These are phyloP conservation scores for Lasioglossum vierecki DNA, from an alignment of 2,888 invertebrate species.

Conservation along the genomic window DNA sequence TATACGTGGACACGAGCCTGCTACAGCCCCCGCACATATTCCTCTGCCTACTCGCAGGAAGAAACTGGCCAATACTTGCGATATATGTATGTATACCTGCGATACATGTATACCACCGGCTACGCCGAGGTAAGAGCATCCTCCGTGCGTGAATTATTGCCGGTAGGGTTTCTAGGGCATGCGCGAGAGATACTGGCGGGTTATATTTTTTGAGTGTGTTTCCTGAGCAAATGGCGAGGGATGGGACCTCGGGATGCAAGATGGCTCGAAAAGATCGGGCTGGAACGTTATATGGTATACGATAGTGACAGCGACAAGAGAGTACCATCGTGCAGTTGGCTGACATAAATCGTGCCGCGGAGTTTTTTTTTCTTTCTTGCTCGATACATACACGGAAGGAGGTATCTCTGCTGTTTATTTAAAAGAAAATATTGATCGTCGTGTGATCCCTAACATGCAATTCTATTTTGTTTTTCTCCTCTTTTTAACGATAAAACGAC, in stretches of 20 bases:
- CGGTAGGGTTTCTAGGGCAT: slow-evolving; percentile 72
- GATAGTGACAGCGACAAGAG: slow-evolving; percentile 56
- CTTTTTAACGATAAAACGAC: too few species aligned
- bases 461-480: neutral
- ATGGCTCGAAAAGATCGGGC: slow-evolving; percentile 41
- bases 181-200: slow-evolving; percentile 62
- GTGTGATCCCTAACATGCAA: neutral
- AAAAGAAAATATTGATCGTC: neutral
- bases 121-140: slow-evolving; percentile 71
- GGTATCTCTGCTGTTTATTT: neutral
- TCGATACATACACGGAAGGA: neutral
- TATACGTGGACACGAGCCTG: slow-evolving; percentile 58
- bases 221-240: slow-evolving; percentile 56
- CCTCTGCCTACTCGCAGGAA: slow-evolving; percentile 35
- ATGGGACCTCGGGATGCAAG: slow-evolving; percentile 37
- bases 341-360: slow-evolving; percentile 69
- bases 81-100: slow-evolving; percentile 30
- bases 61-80: slow-evolving; percentile 61
- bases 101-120: slow-evolving; percentile 33
- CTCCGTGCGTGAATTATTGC: slow-evolving; percentile 76
- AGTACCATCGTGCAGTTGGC: slow-evolving; percentile 47
- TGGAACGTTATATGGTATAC: slow-evolving; percentile 29
- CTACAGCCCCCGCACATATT: slow-evolving; percentile 20
- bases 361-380: slow-evolving; percentile 59
- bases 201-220: slow-evolving; percentile 66